These are phyloP conservation scores for Microdon myrmicae DNA, from an alignment of 2,888 invertebrate genomes.

Conservation along the genomic window DNA sequence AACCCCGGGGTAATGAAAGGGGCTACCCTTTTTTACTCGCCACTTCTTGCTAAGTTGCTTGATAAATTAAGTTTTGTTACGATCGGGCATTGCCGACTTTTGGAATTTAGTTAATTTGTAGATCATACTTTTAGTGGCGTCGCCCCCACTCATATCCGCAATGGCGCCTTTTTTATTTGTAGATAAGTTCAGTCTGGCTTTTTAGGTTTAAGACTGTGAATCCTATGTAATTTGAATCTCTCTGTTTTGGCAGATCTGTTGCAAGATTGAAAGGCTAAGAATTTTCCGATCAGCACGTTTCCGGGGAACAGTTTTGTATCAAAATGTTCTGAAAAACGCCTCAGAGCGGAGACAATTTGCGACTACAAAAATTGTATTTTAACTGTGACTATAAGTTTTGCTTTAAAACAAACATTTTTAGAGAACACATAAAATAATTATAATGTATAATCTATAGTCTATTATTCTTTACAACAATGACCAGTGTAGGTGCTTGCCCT, in stretches of 20 bases:
- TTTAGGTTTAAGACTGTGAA: conserved; percentile 2
- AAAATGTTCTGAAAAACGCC: conserved; percentile 40
- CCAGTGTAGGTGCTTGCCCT: conserved; percentile 30
- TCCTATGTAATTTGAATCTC: not conserved
- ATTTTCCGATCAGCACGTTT: conserved; percentile 24
- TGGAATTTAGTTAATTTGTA: conserved; percentile 27
- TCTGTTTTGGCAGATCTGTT: conserved; percentile 18
- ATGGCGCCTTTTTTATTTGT: conserved; percentile 49
- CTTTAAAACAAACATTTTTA: conserved; percentile 14
- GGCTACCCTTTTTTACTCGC: too few species aligned
- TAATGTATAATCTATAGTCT: conserved; percentile 8
- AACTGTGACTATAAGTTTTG: conserved; percentile 3
- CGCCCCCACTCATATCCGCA: conserved; percentile 33
- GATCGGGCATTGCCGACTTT: conserved; percentile 40
- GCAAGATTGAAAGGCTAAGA: too few species aligned
- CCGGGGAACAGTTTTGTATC: conserved; percentile 46
- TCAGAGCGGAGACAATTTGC: conserved; percentile 13
- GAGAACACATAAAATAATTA: too few species aligned
- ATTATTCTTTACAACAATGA: conserved; percentile 22
- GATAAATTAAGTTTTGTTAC: conserved; percentile 32
- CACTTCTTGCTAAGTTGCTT: too few species aligned
- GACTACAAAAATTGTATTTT: conserved; percentile 16
- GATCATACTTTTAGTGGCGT: conserved; percentile 11
- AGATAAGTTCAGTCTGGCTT: conserved; percentile 41
- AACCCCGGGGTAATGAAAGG: too few species aligned